These are phyloP conservation scores for Burhinus bistriatus DNA, from an alignment of 2,113 vertebrate genomes.

Conservation along the genomic window DNA sequence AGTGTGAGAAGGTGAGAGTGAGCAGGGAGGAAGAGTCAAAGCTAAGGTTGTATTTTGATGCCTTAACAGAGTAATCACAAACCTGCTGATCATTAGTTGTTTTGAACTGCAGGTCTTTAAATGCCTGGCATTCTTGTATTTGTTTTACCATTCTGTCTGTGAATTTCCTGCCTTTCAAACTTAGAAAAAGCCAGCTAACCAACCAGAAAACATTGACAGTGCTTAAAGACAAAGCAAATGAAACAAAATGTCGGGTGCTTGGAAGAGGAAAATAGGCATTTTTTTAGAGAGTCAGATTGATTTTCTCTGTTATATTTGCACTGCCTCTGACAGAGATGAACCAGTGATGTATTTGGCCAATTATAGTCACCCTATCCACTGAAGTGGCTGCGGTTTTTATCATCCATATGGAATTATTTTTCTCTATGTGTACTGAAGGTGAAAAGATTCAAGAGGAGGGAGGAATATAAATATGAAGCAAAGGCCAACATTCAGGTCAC, in stretches of 20 bases:
- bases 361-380: background rate
- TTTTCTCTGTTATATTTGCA: background rate
- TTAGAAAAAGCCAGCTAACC: background rate
- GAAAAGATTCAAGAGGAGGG: background rate
- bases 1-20: background rate
- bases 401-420: background rate
- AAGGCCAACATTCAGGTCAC: background rate
- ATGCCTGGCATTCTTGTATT: background rate
- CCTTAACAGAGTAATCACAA: background rate
- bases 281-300: background rate
- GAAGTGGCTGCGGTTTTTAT: background rate
- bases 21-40: background rate
- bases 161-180: slow-evolving; percentile 2
- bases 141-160: background rate
- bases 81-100: background rate
- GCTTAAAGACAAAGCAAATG: background rate
- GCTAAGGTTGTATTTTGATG: background rate
- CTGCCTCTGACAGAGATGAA: background rate
- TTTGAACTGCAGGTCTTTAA: background rate
- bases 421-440: background rate
- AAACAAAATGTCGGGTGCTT: background rate
- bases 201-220: background rate
- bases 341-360: background rate
- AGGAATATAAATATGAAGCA: background rate
- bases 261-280: background rate